Conservation (phyloP, 2,797 vertebrate genomes). For the Enteromius afrohamiltoni region DNA sequence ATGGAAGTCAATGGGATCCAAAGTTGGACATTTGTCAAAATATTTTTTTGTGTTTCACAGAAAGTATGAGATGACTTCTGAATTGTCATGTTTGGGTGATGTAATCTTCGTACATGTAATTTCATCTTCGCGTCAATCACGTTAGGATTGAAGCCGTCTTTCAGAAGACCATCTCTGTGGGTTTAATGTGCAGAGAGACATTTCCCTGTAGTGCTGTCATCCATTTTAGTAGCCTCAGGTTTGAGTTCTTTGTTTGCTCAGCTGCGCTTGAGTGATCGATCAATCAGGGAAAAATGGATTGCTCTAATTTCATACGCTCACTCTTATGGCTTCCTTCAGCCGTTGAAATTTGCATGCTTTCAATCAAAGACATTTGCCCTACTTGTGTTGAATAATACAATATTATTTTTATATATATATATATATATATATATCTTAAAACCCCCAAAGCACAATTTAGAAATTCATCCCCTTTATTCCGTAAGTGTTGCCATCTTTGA, state of each 20-base stretch:
- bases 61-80: not conserved
- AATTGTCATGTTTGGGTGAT: not conserved
- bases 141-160: not conserved
- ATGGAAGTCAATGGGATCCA: not conserved
- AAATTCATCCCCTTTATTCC: not conserved
- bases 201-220: constrained; percentile 50
- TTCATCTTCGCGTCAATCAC: not conserved
- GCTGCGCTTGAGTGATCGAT: constrained; percentile 44
- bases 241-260: constrained; percentile 45
- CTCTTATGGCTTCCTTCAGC: constrained; percentile 6
- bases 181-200: constrained; percentile 38
- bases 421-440: too few species aligned
- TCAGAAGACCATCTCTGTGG: constrained; percentile 3
- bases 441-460: constrained; percentile 12
- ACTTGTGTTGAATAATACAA: not conserved
- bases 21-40: not conserved
- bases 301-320: constrained; percentile 35
- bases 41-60: not conserved
- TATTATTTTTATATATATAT: too few species aligned
- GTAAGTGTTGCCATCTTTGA: not conserved
- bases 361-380: constrained; percentile 22
- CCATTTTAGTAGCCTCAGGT: constrained; percentile 39
- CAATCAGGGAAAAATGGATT: constrained; percentile 48
- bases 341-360: constrained; percentile 28
- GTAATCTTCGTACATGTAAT: not conserved